Percentiles rank a stretch among this genome's conserved stretches.
phyloP scores from a whole-genome alignment of 2,797 vertebrate genomes.

The Iguana delicatissima region DNA sequence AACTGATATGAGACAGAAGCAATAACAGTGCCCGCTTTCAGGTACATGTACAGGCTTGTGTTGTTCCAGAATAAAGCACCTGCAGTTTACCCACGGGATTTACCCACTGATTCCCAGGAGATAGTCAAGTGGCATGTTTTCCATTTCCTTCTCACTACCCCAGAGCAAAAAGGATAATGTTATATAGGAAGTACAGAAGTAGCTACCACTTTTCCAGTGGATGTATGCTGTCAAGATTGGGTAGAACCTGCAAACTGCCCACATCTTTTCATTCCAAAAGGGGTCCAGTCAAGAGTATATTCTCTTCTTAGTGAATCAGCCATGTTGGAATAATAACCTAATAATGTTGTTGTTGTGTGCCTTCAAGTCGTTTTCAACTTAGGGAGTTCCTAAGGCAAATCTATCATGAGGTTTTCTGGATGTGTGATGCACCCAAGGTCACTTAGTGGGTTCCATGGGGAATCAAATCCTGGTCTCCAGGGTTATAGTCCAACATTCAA shows the following conservation, averaged over 20 bases:
- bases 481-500: no score
- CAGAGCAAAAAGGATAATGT: constrained; percentile 24
- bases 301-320: not conserved
- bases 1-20: constrained; percentile 64
- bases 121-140: constrained; percentile 9
- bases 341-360: no score
- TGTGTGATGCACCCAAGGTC: no score
- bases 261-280: not conserved
- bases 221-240: not conserved
- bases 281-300: not conserved
- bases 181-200: not conserved
- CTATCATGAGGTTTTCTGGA: no score
- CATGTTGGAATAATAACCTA: not conserved
- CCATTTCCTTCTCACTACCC: constrained; percentile 27
- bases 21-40: constrained; percentile 52
- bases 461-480: no score
- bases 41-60: constrained; percentile 32
- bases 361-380: no score
- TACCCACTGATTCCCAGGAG: constrained; percentile 56
- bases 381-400: no score
- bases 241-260: not conserved
- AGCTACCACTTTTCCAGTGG: not conserved
- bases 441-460: no score
- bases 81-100: constrained; percentile 11
- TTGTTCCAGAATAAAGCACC: constrained; percentile 18